A percentile compares a stretch with the other conserved stretches of the same genome.
These are phyloP conservation scores for Rhinoderma darwinii DNA, from an alignment of 2,113 vertebrate species.

Conservation along the genomic window DNA sequence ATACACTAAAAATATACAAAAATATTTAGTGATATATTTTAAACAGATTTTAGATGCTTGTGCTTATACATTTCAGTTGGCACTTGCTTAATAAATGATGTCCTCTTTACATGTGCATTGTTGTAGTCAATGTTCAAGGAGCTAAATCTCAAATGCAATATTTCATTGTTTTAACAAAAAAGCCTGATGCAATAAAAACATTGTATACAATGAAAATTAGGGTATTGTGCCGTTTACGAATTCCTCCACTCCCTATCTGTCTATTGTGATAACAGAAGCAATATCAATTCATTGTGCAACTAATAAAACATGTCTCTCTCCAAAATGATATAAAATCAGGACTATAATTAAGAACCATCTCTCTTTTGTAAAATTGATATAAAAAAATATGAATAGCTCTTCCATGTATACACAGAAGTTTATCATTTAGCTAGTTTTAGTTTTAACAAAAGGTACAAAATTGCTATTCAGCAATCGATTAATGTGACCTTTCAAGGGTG, in stretches of 20 bases:
- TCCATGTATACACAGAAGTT: not conserved
- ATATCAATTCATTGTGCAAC: not conserved
- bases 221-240: not conserved
- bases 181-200: not conserved
- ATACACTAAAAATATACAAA: not conserved
- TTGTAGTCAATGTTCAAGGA: not conserved
- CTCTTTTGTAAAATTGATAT: not conserved
- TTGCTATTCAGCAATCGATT: not conserved
- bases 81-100: not conserved
- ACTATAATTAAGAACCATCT: not conserved
- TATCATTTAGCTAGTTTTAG: not conserved
- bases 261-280: not conserved
- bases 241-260: not conserved
- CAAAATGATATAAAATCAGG: not conserved
- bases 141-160: not conserved
- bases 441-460: not conserved
- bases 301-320: not conserved
- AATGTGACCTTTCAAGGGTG: not conserved
- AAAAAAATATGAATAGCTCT: not conserved
- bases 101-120: not conserved
- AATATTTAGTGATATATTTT: not conserved
- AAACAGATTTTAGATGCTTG: not conserved
- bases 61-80: not conserved
- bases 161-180: not conserved
- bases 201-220: not conserved